A percentile compares a stretch with the other conserved stretches of the same genome.
These are phyloP conservation scores for Lasioglossum pauxillum DNA, from an alignment of 2,888 invertebrate genomes.

Conservation along the genomic window DNA sequence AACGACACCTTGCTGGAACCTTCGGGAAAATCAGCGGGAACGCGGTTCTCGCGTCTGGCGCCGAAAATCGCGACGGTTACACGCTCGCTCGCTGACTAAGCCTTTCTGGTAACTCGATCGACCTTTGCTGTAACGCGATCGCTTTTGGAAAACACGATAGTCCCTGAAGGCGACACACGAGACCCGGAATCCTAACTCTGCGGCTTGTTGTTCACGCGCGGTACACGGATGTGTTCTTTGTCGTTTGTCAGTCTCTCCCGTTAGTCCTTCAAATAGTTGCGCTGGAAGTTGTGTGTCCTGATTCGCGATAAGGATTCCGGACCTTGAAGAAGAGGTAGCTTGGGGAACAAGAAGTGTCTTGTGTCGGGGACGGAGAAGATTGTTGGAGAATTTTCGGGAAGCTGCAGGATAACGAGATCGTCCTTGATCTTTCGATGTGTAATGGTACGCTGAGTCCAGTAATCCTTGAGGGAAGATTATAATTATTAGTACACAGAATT, in stretches of 20 bases:
- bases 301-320: not conserved
- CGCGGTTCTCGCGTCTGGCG: not conserved
- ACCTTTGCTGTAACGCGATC: conserved; percentile 40
- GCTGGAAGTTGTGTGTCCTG: not conserved
- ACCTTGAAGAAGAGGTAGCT: not conserved
- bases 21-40: not conserved
- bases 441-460: not conserved
- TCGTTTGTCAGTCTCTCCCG: not conserved
- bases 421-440: not conserved
- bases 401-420: not conserved
- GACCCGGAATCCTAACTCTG: not conserved
- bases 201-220: conserved; percentile 4
- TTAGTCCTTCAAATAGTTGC: not conserved
- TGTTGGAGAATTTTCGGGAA: not conserved
- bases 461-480: not conserved
- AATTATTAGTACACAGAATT: too few relatives aligned
- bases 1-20: not conserved
- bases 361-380: not conserved
- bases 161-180: not conserved
- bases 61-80: not conserved
- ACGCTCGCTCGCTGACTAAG: not conserved
- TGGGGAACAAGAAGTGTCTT: not conserved
- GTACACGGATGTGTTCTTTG: not conserved
- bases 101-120: conserved; percentile 36
- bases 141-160: conserved; percentile 35